A percentile compares a stretch with the other conserved stretches of the same genome.
These are phyloP conservation scores for Leptopilina clavipes DNA, from an alignment of 1,140 invertebrate genomes.

Conservation along the genomic window DNA sequence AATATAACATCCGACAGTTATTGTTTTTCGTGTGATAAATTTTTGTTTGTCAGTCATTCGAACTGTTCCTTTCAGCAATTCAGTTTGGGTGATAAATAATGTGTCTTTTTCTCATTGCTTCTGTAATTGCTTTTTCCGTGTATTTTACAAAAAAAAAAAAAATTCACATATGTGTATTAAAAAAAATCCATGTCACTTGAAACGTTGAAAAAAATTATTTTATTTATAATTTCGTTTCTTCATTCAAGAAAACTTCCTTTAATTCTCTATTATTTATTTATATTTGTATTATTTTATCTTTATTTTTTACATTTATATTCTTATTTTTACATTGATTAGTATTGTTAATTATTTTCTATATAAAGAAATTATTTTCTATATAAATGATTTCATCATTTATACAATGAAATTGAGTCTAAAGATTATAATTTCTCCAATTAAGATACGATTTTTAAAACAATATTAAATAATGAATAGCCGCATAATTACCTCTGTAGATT, in stretches of 20 bases:
- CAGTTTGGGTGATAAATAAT: constrained; percentile 11
- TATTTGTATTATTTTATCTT: too few species aligned
- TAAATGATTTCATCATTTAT: neutral
- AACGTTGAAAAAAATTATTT: too few species aligned
- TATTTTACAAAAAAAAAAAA: neutral
- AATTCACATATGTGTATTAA: too few species aligned
- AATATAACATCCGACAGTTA: constrained; percentile 14
- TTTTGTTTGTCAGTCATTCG: constrained; percentile 10
- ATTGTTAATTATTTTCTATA: too few species aligned
- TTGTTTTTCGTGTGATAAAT: constrained; percentile 13
- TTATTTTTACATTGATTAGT: too few species aligned
- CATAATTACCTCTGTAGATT: constrained; percentile 6
- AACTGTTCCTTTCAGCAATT: constrained; percentile 17
- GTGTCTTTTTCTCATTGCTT: constrained; percentile 15
- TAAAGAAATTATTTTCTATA: too few species aligned
- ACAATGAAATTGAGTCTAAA: neutral
- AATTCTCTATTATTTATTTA: too few species aligned
- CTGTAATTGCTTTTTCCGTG: constrained; percentile 15
- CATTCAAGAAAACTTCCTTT: too few species aligned
- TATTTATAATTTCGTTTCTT: too few species aligned
- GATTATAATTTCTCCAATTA: neutral
- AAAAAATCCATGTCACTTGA: too few species aligned
- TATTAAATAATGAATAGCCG: neutral
- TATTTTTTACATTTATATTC: too few species aligned
- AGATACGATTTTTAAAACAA: neutral